These are phyloP conservation scores for Eriosoma lanigerum DNA, from an alignment of 1,140 invertebrate species.

Conservation along the genomic window DNA sequence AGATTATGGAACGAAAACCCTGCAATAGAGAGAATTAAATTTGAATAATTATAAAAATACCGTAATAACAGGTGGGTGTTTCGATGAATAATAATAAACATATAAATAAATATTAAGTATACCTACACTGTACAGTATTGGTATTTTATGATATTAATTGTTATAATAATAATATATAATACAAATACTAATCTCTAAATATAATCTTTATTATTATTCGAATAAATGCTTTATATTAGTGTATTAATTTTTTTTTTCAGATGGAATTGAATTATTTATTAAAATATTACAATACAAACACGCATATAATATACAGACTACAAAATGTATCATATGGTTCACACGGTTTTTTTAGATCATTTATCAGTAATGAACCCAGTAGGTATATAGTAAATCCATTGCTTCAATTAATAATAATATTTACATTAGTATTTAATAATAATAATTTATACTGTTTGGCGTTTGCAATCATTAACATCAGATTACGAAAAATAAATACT, in stretches of 20 bases:
- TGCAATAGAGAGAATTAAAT: neutral
- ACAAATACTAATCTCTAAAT: neutral
- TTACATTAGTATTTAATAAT: too few species aligned
- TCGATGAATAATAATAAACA: neutral
- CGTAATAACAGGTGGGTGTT: constrained; percentile 37
- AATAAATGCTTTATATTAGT: neutral
- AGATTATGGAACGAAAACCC: constrained; percentile 45
- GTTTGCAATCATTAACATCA: too few species aligned
- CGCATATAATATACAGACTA: neutral
- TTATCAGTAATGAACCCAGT: too few species aligned
- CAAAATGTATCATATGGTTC: too few species aligned
- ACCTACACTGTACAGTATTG: neutral
- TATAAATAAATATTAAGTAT: neutral
- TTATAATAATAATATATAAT: neutral
- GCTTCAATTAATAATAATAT: too few species aligned
- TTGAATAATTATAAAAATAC: constrained; percentile 29
- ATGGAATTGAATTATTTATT: neutral
- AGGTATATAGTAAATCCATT: too few species aligned
- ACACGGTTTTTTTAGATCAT: neutral
- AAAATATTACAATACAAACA: neutral
- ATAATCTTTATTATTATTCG: neutral
- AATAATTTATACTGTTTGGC: too few species aligned
- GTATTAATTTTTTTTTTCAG: neutral
- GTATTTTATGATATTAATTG: neutral
- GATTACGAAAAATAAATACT: too few species aligned